phyloP scores from a whole-genome alignment of 2,113 vertebrate species.

The Sisor rabdophorus region DNA sequence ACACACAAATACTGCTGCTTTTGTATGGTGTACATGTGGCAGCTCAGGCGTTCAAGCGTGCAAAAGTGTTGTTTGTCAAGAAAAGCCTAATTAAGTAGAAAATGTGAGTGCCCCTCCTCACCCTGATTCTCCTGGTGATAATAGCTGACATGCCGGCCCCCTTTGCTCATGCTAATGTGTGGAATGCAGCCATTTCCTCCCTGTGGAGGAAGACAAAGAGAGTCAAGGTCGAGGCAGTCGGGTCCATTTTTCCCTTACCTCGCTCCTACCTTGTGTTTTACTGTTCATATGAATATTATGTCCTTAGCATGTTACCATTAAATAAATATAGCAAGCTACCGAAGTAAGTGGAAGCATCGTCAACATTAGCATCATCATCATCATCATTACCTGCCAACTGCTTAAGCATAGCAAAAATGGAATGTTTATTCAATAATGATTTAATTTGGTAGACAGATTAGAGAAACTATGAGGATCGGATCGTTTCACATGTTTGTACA shows the following conservation, averaged over 20 bases:
- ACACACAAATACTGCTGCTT: constrained; percentile 10
- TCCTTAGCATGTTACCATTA: not conserved
- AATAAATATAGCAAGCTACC: not conserved
- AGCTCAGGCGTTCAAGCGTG: constrained; percentile 45
- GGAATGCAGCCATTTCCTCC: constrained; percentile 76
- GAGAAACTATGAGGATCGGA: not conserved
- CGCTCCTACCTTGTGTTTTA: constrained; percentile 27
- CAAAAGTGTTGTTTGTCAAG: constrained; percentile 52
- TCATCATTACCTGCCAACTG: not conserved
- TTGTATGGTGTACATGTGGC: constrained; percentile 44
- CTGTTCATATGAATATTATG: constrained; percentile 3
- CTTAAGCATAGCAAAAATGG: not conserved
- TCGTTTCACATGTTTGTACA: constrained; percentile 6
- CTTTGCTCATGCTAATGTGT: constrained; percentile 74
- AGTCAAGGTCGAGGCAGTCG: constrained; percentile 51
- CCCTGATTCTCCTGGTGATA: constrained; percentile 49
- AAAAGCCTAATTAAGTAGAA: constrained; percentile 54
- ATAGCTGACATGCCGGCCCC: constrained; percentile 57
- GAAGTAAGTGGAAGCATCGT: not conserved
- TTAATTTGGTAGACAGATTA: not conserved
- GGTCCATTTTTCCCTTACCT: constrained; percentile 20
- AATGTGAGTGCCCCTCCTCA: constrained; percentile 37
- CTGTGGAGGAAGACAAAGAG: constrained; percentile 69
- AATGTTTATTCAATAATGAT: not conserved
- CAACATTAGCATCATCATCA: not conserved